Evolutionary conservation across 2,888 invertebrate genomes (phyloP).

Genomic region (Eumacrocentrus americanus): DNA sequence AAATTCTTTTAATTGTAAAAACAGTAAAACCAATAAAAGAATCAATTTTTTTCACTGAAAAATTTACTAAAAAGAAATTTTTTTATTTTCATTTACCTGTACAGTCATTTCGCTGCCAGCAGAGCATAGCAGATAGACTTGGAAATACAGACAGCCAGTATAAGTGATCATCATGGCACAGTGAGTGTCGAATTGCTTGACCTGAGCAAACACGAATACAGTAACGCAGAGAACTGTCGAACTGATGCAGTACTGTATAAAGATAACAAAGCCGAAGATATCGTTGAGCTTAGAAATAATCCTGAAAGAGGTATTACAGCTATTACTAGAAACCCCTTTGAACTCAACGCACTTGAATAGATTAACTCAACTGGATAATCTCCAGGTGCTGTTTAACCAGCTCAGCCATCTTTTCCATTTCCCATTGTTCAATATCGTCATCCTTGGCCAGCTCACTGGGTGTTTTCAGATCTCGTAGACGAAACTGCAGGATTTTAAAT

Average conservation of each 20-base stretch:
- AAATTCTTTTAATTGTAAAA: neutral
- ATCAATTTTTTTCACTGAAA: neutral
- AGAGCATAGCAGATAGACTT: constrained; percentile 49
- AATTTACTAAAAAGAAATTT: neutral
- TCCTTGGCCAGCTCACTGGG: neutral
- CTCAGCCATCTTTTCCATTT: constrained; percentile 4
- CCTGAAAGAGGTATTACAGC: constrained; percentile 10
- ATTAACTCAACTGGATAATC: constrained; percentile 24
- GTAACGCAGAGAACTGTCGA: constrained; percentile 35
- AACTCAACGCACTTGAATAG: no score
- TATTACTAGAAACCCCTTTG: no score
- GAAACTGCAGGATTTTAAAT: constrained; percentile 13
- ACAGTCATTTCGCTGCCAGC: constrained; percentile 44
- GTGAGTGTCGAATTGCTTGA: constrained; percentile 26
- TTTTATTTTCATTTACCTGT: constrained; percentile 33
- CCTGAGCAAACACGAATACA: constrained; percentile 31
- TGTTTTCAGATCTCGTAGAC: constrained; percentile 1
- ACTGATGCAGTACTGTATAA: constrained; percentile 35
- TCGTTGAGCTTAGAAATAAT: constrained; percentile 24
- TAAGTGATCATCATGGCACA: constrained; percentile 31
- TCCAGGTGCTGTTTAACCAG: constrained; percentile 18
- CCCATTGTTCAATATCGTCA: neutral
- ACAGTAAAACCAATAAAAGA: neutral
- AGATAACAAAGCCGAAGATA: constrained; percentile 31
- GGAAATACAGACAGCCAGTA: constrained; percentile 32